Base-by-base conservation (phyloP, 2,113 vertebrate species). In the Megaceryle maxima region DNA sequence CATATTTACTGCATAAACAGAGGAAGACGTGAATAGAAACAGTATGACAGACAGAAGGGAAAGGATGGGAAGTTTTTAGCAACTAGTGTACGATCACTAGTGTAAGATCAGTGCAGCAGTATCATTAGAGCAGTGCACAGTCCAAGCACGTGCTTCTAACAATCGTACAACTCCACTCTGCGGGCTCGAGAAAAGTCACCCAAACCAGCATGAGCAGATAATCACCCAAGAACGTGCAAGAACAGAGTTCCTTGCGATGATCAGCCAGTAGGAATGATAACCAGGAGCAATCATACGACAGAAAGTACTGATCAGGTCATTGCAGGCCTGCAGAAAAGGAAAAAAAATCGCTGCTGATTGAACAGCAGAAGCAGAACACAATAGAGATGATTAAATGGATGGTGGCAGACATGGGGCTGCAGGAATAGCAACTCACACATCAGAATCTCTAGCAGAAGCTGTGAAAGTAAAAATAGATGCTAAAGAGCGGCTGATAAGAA, bases 341-440 rank as follows among this genome's bases (percentile, higher is more conserved):
- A 67, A 94, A 67, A 88, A 82, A 55, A 77, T 13, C 19, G 5
- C 55, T 69, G 63, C 64, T 97, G 88, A 95, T 96, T 95, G 87
- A 96, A 94, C 13, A 96, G 88, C 87, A 95, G 77, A 81, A 90
- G 69, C 59, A 83, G 86, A 83, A 89, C 60, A 82, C 95, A 97
- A 96, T 96, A 82, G 95, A 70, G 69, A 94, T 97, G 95, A 97
- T 93, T 96, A 90, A 93, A 90, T 0, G n/a, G 82, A 93, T 88
- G 63, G 80, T 88, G 87, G 79, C 80, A 94, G 90, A 95, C 94
- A 83, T 43, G 67, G 73, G 66, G 73, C 73, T 92, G 69, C 80
- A 94, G 83, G 83, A 96, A 96, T 90, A 96, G 90, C 77, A 94
- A 28, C 80, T 95, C 81, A 24, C 74, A 75, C 90, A 93, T 87